These are phyloP conservation scores for Philhelius pedissequus DNA, from an alignment of 2,888 invertebrate genomes.

Conservation along the genomic window DNA sequence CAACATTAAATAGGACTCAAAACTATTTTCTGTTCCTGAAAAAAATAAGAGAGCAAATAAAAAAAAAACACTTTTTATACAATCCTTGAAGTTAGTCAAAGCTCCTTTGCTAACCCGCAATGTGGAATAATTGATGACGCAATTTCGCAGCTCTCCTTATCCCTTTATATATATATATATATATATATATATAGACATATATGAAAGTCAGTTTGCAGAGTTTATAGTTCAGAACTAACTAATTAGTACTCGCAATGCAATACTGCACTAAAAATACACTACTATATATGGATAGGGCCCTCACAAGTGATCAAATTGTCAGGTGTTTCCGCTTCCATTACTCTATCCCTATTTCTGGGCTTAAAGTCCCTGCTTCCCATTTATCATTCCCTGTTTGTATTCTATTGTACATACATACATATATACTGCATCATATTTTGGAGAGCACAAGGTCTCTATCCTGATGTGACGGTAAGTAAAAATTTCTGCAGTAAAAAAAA, in stretches of 20 bases:
- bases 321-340: background rate
- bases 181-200: too few species aligned
- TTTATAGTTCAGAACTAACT: background rate
- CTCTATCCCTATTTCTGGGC: background rate
- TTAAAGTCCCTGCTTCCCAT: background rate
- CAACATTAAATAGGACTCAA: too few species aligned
- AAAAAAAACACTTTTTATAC: too few species aligned
- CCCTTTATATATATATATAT: background rate
- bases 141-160: background rate
- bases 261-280: slow-evolving; percentile 17
- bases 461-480: background rate
- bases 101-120: background rate
- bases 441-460: slow-evolving; percentile 32
- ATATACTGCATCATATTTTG: slow-evolving; percentile 36
- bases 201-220: background rate
- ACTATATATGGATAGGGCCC: background rate
- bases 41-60: too few species aligned
- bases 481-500: slow-evolving; percentile 24
- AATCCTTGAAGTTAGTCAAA: too few species aligned
- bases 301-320: slow-evolving; percentile 24
- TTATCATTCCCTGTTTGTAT: slow-evolving; percentile 20
- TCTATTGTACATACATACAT: background rate
- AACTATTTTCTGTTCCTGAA: too few species aligned
- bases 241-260: slow-evolving; percentile 25
- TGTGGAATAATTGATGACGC: background rate